Base-by-base conservation (phyloP, 1,140 invertebrate species). In the Pogonomyrmex barbatus region DNA sequence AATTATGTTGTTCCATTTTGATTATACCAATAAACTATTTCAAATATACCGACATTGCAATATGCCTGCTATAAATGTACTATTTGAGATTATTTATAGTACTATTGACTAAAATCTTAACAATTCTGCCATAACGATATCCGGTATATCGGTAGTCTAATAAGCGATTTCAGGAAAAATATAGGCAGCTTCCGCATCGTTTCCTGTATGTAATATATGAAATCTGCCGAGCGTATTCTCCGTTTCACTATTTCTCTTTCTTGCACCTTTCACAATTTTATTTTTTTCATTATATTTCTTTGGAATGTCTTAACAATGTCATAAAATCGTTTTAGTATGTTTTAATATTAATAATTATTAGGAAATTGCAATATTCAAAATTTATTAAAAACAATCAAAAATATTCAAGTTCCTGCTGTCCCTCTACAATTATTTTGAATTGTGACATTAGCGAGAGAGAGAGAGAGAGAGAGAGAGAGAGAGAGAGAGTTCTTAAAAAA, bases 161-260 rank as follows among this genome's bases (percentile, higher is more conserved):
- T 39, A 50, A 82, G 42, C 12, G 36, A 86, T 89, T 88, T 73
- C 8, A 84, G 36, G 42, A 87, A 90, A 90, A 39, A 56, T 65
- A 30, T 33, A 45, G 50, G 8, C 33, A 75, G 76, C 77, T 94
- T 94, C 91, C 93, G 93, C 91, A 73, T 92, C 83, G 85, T 78
- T 89, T 92, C 90, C 83, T 68, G 88, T 91, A 87, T 89, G 85
- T 89, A 87, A 90, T 90, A 88, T 85, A 90, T 89, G 81, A 85
- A 92, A 89, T 86, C 60, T 54, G 33, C 65, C 87, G 85, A 83
- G 45, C 77, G 85, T 78, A 52, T 85, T 88, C 24, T 42, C 24
- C 36, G 17, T 8, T 87, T 79, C 65, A 14, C 17, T 17, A 1
- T 36, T 39, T 5, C 45, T 81, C 36, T 56, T 42, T 56, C 65